Conservation (phyloP, 2,888 invertebrate species). For the Patella pellucida region DNA sequence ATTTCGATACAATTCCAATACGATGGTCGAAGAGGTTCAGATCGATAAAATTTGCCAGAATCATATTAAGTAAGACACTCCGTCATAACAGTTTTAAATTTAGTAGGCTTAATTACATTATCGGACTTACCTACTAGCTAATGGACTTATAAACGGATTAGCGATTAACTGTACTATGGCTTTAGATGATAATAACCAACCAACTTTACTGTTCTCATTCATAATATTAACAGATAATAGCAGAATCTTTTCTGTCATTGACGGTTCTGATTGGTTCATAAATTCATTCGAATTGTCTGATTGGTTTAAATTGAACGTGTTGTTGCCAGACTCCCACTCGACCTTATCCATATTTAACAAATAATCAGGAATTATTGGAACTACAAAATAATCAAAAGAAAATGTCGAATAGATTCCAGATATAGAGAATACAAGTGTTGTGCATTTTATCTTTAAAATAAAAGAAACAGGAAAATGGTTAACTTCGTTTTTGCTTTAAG, state of each 20-base stretch:
- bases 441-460: not conserved
- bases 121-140: constrained; percentile 74
- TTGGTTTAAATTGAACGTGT: not conserved
- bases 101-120: too few species aligned
- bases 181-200: constrained; percentile 78
- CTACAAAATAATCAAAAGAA: constrained; percentile 70
- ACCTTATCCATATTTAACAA: constrained; percentile 74
- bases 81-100: too few species aligned
- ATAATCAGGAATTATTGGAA: constrained; percentile 85
- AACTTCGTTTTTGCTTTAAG: too few species aligned
- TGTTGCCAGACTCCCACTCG: constrained; percentile 25
- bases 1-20: too few species aligned
- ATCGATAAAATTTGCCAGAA: too few species aligned
- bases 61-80: too few species aligned
- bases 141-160: constrained; percentile 82
- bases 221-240: constrained; percentile 44
- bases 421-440: not conserved
- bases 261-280: constrained; percentile 72
- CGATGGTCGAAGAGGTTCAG: too few species aligned
- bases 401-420: not conserved
- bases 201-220: constrained; percentile 67
- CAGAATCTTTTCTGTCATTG: constrained; percentile 14
- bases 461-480: not conserved
- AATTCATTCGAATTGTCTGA: constrained; percentile 73
- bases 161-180: constrained; percentile 84